Conservation (phyloP, 2,113 vertebrate genomes). For the Phyllopteryx taeniolatus region DNA sequence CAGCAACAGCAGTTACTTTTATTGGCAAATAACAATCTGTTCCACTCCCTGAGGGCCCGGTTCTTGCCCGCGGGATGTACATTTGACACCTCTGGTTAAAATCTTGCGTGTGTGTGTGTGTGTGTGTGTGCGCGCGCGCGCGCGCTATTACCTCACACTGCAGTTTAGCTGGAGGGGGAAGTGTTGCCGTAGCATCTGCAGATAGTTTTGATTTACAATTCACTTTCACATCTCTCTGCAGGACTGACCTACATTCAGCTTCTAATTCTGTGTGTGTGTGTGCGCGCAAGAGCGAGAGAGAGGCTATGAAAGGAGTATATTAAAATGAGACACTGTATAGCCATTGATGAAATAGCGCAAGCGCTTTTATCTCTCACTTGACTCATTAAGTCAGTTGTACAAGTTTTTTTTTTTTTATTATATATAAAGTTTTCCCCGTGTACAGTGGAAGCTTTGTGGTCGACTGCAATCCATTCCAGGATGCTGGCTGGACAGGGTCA, state of each 20-base stretch:
- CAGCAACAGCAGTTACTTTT: too few relatives aligned
- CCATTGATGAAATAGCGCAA: neutral
- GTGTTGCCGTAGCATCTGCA: constrained; percentile 23
- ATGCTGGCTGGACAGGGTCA: too few relatives aligned
- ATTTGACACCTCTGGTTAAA: too few relatives aligned
- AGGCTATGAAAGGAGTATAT: constrained; percentile 12
- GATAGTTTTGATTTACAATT: constrained; percentile 70
- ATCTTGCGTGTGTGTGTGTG: too few relatives aligned
- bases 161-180: constrained; percentile 28
- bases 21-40: too few relatives aligned
- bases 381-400: neutral
- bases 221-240: constrained; percentile 61
- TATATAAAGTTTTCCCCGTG: neutral
- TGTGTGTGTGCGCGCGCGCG: neutral
- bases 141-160: neutral
- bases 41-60: too few relatives aligned
- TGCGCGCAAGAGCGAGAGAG: neutral
- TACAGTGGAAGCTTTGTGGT: neutral
- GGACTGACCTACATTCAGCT: constrained; percentile 68
- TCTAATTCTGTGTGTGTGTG: constrained; percentile 8
- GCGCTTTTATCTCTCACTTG: neutral
- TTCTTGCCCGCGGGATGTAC: too few relatives aligned
- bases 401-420: neutral
- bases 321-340: constrained; percentile 20
- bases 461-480: neutral